Conservation (phyloP, 2,888 invertebrate species). For the Tinea semifulvella region DNA sequence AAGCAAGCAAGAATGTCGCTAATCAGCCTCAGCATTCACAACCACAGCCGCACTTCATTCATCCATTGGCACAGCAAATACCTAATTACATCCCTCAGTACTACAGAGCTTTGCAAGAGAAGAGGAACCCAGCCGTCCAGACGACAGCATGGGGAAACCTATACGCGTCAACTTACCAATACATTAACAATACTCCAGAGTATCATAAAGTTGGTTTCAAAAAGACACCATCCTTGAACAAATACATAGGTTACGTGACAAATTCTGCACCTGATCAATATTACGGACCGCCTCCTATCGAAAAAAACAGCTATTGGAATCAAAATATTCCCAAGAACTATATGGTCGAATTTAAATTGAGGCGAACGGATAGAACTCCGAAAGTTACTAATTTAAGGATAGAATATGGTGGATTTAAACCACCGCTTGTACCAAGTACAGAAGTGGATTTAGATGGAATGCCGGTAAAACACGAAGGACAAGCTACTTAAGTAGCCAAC, state of each 20-base stretch:
- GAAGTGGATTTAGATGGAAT: conserved; percentile 80
- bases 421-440: conserved; percentile 81
- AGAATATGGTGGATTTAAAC: conserved; percentile 85
- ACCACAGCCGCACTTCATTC: conserved; percentile 15
- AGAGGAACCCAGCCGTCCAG: conserved; percentile 24
- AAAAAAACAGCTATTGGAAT: conserved; percentile 32
- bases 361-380: conserved; percentile 66
- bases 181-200: conserved; percentile 34
- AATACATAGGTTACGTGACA: conserved; percentile 31
- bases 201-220: conserved; percentile 22
- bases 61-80: conserved; percentile 18
- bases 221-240: conserved; percentile 23
- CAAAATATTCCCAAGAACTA: conserved; percentile 28
- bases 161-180: conserved; percentile 47
- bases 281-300: conserved; percentile 56
- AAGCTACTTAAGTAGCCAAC: no score
- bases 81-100: conserved; percentile 21
- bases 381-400: conserved; percentile 65
- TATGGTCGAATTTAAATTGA: conserved; percentile 52
- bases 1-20: neutral
- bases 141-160: conserved; percentile 44
- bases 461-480: conserved; percentile 48
- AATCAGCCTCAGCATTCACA: conserved; percentile 15
- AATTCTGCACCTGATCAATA: conserved; percentile 32
- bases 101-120: conserved; percentile 20